Percentiles rank a stretch among this genome's conserved stretches.
Conservation (phyloP, 2,797 vertebrate species). For the Ctenopoma kingsleyae region DNA sequence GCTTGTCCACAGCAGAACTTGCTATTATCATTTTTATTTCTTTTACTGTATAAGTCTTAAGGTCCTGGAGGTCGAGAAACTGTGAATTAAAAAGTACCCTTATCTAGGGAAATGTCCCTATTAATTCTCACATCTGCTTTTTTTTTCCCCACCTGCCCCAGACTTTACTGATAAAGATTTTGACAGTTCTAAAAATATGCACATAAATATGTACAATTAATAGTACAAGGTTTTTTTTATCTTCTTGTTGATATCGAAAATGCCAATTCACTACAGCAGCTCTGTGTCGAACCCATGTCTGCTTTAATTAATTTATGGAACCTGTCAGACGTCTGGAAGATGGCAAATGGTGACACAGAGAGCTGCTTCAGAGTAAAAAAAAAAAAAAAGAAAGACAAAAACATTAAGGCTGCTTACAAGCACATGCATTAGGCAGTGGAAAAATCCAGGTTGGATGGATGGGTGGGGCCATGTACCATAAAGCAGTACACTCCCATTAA, state of each 20-base stretch:
- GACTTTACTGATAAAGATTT: too few species aligned
- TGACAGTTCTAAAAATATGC: background rate
- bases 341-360: constrained; percentile 44
- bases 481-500: constrained; percentile 64
- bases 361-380: constrained; percentile 36
- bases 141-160: too few species aligned
- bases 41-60: background rate
- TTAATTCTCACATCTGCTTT: too few species aligned
- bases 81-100: background rate
- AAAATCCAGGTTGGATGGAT: constrained; percentile 45
- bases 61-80: background rate
- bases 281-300: background rate
- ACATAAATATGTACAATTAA: too few species aligned
- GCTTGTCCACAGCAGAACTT: background rate
- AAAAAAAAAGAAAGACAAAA: background rate
- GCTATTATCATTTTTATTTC: background rate
- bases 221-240: background rate
- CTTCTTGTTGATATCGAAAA: background rate
- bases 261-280: background rate
- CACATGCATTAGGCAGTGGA: constrained; percentile 65
- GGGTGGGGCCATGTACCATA: constrained; percentile 46
- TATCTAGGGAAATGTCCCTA: too few species aligned
- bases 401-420: constrained; percentile 58
- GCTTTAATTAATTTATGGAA: constrained; percentile 40
- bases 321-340: constrained; percentile 38